These are phyloP conservation scores for Megaceryle alcyon DNA, from an alignment of 2,797 vertebrate genomes.

Conservation along the genomic window DNA sequence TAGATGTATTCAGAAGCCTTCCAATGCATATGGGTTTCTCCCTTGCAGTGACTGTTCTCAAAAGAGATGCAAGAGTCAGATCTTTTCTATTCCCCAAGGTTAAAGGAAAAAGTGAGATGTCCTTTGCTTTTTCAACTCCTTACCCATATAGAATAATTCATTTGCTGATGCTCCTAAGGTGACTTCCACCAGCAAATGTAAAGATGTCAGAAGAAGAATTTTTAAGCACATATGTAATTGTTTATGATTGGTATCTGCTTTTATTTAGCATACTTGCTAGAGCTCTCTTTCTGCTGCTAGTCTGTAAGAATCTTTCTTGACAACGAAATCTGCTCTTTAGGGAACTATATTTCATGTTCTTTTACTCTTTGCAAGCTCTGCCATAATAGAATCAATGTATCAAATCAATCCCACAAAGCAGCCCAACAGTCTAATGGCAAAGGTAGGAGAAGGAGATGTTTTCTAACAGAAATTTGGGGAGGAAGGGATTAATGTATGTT, in stretches of 20 bases:
- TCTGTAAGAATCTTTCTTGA: conserved; percentile 1
- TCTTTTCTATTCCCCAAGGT: conserved; percentile 78
- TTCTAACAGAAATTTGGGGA: conserved; percentile 38
- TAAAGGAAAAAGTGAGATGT: conserved; percentile 79
- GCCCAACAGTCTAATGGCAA: background rate
- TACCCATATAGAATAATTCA: conserved; percentile 78
- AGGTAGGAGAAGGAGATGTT: background rate
- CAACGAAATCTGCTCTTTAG: conserved; percentile 55
- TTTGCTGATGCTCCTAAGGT: conserved; percentile 75
- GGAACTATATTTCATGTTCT: conserved; percentile 62
- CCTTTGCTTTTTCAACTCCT: conserved; percentile 74
- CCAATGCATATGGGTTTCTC: conserved; percentile 57
- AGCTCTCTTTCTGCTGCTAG: conserved; percentile 29
- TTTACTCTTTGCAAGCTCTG: conserved; percentile 57
- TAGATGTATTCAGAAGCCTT: conserved; percentile 75
- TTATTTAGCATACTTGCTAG: conserved; percentile 74
- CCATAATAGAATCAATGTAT: conserved; percentile 69
- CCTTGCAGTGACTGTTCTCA: conserved; percentile 45
- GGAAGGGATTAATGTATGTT: conserved; percentile 25
- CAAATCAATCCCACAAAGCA: conserved; percentile 52
- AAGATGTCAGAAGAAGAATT: conserved; percentile 69
- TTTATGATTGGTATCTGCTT: conserved; percentile 75
- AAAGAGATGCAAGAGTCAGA: conserved; percentile 74
- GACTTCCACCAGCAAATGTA: conserved; percentile 74
- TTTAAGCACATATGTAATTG: conserved; percentile 72